Conservation (phyloP, 2,797 vertebrate genomes). For the Aplochiton taeniatus region DNA sequence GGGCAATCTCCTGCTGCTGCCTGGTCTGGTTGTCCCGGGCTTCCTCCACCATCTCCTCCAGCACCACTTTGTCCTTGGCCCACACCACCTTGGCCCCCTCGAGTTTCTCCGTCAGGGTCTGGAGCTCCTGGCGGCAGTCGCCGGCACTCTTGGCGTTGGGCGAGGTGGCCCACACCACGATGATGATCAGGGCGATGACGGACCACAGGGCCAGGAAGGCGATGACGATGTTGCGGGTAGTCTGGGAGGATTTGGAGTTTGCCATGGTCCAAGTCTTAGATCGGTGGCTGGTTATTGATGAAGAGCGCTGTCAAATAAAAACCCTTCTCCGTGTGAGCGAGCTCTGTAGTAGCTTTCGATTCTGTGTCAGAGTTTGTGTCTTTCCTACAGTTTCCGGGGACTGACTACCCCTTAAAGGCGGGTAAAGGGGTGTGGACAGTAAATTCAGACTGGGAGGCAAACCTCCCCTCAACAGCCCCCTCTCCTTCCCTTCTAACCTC, state of each 20-base stretch:
- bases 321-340: neutral
- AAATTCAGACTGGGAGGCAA: neutral
- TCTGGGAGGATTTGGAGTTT: conserved; percentile 54
- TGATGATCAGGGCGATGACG: conserved; percentile 66
- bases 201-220: conserved; percentile 67
- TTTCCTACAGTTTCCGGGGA: conserved; percentile 23
- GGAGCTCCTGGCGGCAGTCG: conserved; percentile 57
- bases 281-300: neutral
- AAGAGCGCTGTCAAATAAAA: neutral
- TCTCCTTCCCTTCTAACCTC: neutral
- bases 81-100: conserved; percentile 36
- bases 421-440: conserved; percentile 54
- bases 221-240: conserved; percentile 42
- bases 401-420: conserved; percentile 45
- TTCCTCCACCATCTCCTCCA: conserved; percentile 57
- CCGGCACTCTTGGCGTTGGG: conserved; percentile 63
- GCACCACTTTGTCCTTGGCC: conserved; percentile 49
- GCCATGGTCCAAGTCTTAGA: conserved; percentile 46
- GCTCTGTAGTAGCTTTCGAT: conserved; percentile 4
- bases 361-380: conserved; percentile 6
- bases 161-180: conserved; percentile 75
- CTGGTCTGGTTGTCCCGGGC: conserved; percentile 29
- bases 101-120: conserved; percentile 24
- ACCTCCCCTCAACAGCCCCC: neutral
- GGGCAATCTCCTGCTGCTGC: conserved; percentile 17